A percentile compares a stretch with the other conserved stretches of the same genome.
Evolutionary conservation across 2,888 invertebrate species (phyloP).

Genomic region (Heliconius sara): DNA sequence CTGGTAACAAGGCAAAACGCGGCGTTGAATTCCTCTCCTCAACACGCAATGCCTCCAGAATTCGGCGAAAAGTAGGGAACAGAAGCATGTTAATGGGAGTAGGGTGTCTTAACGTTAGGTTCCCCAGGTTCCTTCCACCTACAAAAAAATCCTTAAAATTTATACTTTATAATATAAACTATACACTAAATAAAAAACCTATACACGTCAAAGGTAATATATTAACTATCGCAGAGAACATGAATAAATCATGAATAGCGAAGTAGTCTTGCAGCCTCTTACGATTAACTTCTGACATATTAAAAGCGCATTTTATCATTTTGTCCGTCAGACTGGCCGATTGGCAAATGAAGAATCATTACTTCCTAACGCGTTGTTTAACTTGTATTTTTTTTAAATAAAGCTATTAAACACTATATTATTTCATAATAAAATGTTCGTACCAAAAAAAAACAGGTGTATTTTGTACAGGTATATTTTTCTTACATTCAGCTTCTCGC

Average conservation of each 20-base stretch:
- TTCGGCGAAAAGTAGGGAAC: too few relatives aligned
- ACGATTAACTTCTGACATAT: conserved; percentile 44
- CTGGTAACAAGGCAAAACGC: too few relatives aligned
- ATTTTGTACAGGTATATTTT: too few relatives aligned
- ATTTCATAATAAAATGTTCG: too few relatives aligned
- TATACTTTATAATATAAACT: neutral
- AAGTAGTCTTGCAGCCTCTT: conserved; percentile 35
- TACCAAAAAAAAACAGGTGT: too few relatives aligned
- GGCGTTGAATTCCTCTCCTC: too few relatives aligned
- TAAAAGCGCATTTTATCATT: conserved; percentile 44
- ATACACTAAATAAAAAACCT: neutral
- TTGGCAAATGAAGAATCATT: conserved; percentile 42
- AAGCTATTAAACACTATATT: neutral
- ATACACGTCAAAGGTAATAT: conserved; percentile 19
- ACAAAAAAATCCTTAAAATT: neutral
- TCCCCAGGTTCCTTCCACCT: too few relatives aligned
- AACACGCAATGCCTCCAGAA: too few relatives aligned
- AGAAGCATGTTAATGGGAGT: too few relatives aligned
- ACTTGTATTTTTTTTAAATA: neutral
- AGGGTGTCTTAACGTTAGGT: too few relatives aligned
- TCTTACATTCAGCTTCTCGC: too few relatives aligned
- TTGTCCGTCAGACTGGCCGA: conserved; percentile 28
- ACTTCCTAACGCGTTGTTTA: conserved; percentile 20
- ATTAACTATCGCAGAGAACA: conserved; percentile 26
- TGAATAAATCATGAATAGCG: conserved; percentile 36